Percentiles rank a stretch among this genome's conserved stretches.
phyloP scores from a whole-genome alignment of 2,797 vertebrate species.

The Mus caroli region DNA sequence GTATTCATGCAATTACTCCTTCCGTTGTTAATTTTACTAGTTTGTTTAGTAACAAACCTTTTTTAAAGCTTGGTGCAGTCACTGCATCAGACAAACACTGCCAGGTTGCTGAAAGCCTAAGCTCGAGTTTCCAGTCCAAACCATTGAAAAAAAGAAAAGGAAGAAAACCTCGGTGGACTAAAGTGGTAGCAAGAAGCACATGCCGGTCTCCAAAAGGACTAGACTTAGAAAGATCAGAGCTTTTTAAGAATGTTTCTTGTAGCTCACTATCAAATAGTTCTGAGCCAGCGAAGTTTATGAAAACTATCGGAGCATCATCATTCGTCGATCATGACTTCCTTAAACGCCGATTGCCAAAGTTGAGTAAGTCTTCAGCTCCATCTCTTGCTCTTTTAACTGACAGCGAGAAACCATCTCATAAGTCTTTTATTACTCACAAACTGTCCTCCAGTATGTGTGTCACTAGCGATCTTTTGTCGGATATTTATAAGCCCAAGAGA shows the following conservation, averaged over 20 bases:
- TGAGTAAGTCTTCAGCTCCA: conserved; percentile 85
- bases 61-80: conserved; percentile 89
- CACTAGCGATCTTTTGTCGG: conserved; percentile 86
- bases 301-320: conserved; percentile 83
- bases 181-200: conserved; percentile 90
- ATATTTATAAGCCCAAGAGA: conserved; percentile 92
- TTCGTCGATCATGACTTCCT: conserved; percentile 88
- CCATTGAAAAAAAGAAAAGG: conserved; percentile 96
- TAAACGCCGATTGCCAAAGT: conserved; percentile 89
- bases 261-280: conserved; percentile 83
- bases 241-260: conserved; percentile 88
- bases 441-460: conserved; percentile 86
- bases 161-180: conserved; percentile 94
- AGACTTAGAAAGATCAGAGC: conserved; percentile 87
- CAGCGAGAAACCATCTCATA: conserved; percentile 86
- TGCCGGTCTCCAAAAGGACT: conserved; percentile 88
- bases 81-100: conserved; percentile 88
- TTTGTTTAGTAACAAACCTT: conserved; percentile 90
- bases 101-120: conserved; percentile 86
- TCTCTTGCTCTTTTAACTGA: conserved; percentile 87
- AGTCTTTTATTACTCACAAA: conserved; percentile 88
- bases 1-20: conserved; percentile 87
- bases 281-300: conserved; percentile 88
- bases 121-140: conserved; percentile 89
- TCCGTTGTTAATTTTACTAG: conserved; percentile 91